Conservation (phyloP, 1,140 invertebrate genomes). For the Whitmania pigra region DNA sequence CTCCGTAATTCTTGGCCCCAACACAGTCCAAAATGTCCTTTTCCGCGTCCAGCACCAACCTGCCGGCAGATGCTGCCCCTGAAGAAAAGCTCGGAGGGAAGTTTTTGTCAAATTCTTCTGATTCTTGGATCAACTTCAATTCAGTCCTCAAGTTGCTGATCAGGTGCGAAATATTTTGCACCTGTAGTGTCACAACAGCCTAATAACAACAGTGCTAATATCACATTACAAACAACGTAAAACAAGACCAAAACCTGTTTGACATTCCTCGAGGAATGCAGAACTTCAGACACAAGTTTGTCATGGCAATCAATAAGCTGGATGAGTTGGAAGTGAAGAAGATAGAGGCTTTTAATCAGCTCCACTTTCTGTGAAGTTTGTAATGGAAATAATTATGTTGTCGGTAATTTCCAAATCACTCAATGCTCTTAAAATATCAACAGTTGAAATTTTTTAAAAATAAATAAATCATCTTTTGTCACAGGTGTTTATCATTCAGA, state of each 20-base stretch:
- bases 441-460: background rate
- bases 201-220: background rate
- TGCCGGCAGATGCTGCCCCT: background rate
- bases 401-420: background rate
- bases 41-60: background rate
- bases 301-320: constrained; percentile 77
- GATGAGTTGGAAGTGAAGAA: constrained; percentile 81
- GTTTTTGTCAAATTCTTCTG: constrained; percentile 2
- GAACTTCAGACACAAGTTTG: constrained; percentile 60
- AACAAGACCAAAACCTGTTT: constrained; percentile 26
- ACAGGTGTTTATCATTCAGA: background rate
- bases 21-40: background rate
- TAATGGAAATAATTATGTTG: too few species aligned
- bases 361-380: constrained; percentile 46
- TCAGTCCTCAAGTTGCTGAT: background rate
- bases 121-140: constrained; percentile 7
- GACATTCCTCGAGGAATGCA: constrained; percentile 46
- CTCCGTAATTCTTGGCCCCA: background rate
- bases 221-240: background rate
- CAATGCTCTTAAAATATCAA: background rate
- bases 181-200: background rate
- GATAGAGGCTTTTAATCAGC: constrained; percentile 70
- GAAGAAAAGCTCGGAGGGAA: background rate
- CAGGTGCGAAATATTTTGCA: constrained; percentile 1
- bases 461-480: background rate